phyloP scores from a whole-genome alignment of 2,888 invertebrate genomes.

The Nephrotoma appendiculata region DNA sequence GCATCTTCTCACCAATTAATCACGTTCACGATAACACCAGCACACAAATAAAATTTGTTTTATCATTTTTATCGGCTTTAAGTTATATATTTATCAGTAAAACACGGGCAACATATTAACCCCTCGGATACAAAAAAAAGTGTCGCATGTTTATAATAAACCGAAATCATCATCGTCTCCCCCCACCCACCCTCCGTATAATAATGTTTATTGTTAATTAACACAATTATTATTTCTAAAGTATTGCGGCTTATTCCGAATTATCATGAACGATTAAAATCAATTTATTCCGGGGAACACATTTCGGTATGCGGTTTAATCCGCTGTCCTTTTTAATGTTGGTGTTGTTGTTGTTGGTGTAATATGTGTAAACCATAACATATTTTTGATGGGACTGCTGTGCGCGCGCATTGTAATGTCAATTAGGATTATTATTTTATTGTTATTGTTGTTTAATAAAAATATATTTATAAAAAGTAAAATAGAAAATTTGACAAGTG shows the following conservation, averaged over 20 bases:
- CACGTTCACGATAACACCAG: neutral
- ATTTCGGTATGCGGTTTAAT: neutral
- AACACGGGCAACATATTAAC: neutral
- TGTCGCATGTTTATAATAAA: neutral
- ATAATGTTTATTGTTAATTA: neutral
- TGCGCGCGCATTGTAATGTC: neutral
- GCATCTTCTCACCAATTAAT: neutral
- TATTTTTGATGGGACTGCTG: neutral
- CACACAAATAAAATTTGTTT: neutral
- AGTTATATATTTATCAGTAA: neutral
- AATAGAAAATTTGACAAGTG: neutral
- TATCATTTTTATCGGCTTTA: neutral
- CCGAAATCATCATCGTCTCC: neutral
- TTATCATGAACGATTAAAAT: neutral
- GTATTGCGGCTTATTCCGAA: neutral
- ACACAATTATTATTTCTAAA: neutral
- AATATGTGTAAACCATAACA: neutral
- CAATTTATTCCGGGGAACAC: neutral
- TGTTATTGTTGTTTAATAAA: neutral
- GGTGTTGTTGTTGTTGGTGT: too few species aligned
- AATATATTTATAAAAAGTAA: neutral
- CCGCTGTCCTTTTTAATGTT: neutral
- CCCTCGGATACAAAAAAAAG: neutral
- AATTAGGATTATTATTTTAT: neutral
- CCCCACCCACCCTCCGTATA: neutral